Evolutionary conservation across 1,140 invertebrate genomes (phyloP).

Genomic region (Trichoplusia ni): DNA sequence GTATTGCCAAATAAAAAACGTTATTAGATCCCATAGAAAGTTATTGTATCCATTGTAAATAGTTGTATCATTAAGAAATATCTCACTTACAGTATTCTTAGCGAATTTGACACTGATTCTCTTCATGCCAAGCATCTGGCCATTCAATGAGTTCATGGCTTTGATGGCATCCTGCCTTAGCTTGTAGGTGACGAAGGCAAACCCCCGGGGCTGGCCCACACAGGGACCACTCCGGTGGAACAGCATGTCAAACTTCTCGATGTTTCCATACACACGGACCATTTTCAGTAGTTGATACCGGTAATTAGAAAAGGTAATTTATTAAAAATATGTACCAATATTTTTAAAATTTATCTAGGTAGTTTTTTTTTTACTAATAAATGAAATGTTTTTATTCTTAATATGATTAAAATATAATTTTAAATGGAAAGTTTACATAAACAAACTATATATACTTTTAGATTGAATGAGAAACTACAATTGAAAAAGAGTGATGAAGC

Average conservation of each 20-base stretch:
- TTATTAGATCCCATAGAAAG: too few species aligned
- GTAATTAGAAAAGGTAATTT: slow-evolving; percentile 83
- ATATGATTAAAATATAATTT: too few species aligned
- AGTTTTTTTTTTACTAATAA: too few species aligned
- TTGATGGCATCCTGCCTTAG: slow-evolving; percentile 84
- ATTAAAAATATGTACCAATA: slow-evolving; percentile 5
- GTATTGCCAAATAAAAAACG: too few species aligned
- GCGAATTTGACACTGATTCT: slow-evolving; percentile 91
- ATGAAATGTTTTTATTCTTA: too few species aligned
- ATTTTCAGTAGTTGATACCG: slow-evolving; percentile 97
- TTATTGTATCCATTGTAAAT: too few species aligned
- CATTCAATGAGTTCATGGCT: slow-evolving; percentile 88
- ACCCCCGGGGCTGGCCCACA: slow-evolving; percentile 94
- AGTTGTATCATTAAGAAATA: background rate
- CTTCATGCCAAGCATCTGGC: slow-evolving; percentile 88
- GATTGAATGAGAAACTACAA: too few species aligned
- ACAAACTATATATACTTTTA: too few species aligned
- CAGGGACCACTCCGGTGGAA: slow-evolving; percentile 94
- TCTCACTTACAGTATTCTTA: slow-evolving; percentile 82
- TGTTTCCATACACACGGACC: slow-evolving; percentile 94
- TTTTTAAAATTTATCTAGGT: background rate
- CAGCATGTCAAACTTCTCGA: slow-evolving; percentile 96
- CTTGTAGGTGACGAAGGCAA: slow-evolving; percentile 95
- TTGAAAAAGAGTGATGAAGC: too few species aligned
- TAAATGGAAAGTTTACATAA: too few species aligned